Evolutionary conservation across 2,113 vertebrate species (phyloP).

Genomic region (Phyllostomus hastatus): DNA sequence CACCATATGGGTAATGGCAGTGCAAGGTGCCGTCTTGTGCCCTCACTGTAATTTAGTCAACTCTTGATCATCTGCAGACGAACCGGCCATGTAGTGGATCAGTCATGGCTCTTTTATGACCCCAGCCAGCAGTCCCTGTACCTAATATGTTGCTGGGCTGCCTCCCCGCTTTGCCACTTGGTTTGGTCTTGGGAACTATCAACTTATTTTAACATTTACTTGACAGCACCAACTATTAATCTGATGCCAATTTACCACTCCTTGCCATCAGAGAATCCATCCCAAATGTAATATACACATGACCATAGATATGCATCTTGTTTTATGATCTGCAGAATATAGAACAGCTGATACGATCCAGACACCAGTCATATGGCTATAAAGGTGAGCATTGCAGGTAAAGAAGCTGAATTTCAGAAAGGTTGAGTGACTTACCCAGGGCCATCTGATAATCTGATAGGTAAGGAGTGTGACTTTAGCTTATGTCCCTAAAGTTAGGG

Average conservation of each 20-base stretch:
- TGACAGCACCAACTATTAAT: not conserved
- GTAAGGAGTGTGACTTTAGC: not conserved
- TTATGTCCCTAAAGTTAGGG: not conserved
- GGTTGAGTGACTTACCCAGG: not conserved
- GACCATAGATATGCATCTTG: not conserved
- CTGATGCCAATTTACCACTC: not conserved
- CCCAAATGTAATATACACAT: not conserved
- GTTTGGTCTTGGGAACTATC: not conserved
- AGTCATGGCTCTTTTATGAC: not conserved
- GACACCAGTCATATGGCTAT: not conserved
- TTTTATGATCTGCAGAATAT: not conserved
- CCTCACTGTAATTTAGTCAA: slow-evolving; percentile 66
- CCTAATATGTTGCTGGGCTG: not conserved
- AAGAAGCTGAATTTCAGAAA: not conserved
- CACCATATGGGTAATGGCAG: slow-evolving; percentile 77
- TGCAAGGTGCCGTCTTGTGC: slow-evolving; percentile 68
- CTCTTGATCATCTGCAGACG: slow-evolving; percentile 52
- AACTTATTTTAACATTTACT: slow-evolving; percentile 21
- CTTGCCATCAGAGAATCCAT: not conserved
- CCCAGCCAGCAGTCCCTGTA: not conserved
- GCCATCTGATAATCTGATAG: not conserved
- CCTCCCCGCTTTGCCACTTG: not conserved
- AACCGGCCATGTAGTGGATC: not conserved
- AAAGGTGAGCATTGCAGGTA: not conserved
- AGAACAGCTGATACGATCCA: not conserved